phyloP scores from a whole-genome alignment of 2,113 vertebrate species.

The Microcebus jonahi region DNA sequence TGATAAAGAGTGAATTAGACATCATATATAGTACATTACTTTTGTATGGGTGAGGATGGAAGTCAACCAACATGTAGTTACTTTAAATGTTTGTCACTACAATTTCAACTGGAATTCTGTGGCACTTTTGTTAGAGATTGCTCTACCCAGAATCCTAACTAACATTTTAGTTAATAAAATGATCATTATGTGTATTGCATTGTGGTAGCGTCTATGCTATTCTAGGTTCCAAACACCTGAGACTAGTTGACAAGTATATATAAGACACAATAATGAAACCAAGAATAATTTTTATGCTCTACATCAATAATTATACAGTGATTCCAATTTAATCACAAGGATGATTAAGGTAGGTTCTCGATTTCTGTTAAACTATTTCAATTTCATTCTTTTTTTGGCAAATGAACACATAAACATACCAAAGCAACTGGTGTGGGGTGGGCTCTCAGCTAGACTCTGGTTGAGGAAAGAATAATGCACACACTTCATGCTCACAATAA shows the following conservation, averaged over 20 bases:
- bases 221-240: background rate
- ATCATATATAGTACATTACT: background rate
- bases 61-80: background rate
- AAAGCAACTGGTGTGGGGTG: background rate
- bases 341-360: background rate
- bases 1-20: background rate
- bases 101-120: background rate
- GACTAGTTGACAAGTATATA: background rate
- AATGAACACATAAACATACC: background rate
- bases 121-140: background rate
- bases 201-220: background rate
- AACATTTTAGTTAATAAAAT: background rate
- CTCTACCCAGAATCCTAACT: background rate
- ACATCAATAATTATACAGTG: background rate
- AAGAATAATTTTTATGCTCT: background rate
- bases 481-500: background rate
- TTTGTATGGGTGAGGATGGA: background rate
- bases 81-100: background rate
- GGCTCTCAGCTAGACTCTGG: background rate
- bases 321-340: background rate
- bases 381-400: background rate
- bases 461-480: background rate
- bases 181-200: background rate
- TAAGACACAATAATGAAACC: background rate
- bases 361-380: slow-evolving; percentile 32